Conservation (phyloP, 2,888 invertebrate species). For the Bellardia pandia region DNA sequence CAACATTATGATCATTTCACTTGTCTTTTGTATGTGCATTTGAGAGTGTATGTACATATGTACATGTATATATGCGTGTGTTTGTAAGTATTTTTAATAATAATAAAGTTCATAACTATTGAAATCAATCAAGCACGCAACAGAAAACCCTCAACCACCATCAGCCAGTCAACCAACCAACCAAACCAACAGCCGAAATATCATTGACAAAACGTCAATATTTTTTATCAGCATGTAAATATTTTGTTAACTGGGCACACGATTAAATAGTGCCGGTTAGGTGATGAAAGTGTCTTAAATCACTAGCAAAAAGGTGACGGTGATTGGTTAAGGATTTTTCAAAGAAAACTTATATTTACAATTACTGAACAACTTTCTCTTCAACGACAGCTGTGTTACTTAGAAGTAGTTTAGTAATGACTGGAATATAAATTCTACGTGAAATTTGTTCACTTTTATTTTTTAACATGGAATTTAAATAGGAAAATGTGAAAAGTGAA, state of each 20-base stretch:
- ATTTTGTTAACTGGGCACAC: slow-evolving; percentile 27
- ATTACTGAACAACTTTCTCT: no score
- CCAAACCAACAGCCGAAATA: slow-evolving; percentile 29
- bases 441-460: no score
- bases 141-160: slow-evolving; percentile 33
- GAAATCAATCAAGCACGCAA: slow-evolving; percentile 54
- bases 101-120: slow-evolving; percentile 43
- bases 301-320: background rate
- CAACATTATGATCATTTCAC: slow-evolving; percentile 32
- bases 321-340: no score
- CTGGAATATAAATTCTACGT: no score
- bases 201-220: slow-evolving; percentile 1
- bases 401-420: no score
- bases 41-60: background rate
- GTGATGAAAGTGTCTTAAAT: background rate
- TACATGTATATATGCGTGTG: background rate
- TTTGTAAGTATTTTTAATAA: slow-evolving; percentile 5
- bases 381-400: no score
- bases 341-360: no score
- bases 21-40: slow-evolving; percentile 5
- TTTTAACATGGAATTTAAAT: no score
- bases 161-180: background rate
- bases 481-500: no score
- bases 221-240: slow-evolving; percentile 28
- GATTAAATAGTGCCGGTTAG: background rate